phyloP scores from a whole-genome alignment of 2,113 vertebrate genomes.

The Brienomyrus longianalis region DNA sequence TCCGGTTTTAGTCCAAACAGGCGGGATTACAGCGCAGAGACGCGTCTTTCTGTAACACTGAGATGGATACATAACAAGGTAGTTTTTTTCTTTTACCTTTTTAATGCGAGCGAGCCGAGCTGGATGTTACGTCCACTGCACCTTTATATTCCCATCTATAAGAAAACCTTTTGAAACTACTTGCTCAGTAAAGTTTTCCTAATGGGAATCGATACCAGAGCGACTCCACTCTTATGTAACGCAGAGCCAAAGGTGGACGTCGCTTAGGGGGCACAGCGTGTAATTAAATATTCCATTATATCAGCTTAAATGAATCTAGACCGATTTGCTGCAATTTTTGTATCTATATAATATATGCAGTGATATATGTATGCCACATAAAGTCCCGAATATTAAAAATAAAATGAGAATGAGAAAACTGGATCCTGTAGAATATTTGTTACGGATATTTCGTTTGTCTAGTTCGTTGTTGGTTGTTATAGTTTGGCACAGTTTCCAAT shows the following conservation, averaged over 20 bases:
- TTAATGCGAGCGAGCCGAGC: background rate
- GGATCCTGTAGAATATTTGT: background rate
- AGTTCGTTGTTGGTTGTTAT: background rate
- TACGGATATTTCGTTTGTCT: background rate
- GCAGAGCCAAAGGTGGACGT: background rate
- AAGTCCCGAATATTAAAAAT: background rate
- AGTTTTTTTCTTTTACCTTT: background rate
- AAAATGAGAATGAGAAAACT: background rate
- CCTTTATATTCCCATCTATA: background rate
- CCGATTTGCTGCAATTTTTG: background rate
- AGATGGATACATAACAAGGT: background rate
- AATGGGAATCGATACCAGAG: background rate
- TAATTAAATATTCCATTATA: background rate
- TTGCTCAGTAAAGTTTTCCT: background rate
- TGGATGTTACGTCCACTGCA: background rate
- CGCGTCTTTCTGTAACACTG: background rate
- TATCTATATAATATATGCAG: background rate
- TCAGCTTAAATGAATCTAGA: background rate
- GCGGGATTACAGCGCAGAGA: background rate
- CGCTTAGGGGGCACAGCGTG: too few species aligned
- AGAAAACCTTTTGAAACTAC: background rate
- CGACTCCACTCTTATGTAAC: background rate
- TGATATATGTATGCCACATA: background rate
- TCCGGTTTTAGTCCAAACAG: background rate
- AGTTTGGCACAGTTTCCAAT: background rate